phyloP scores from a whole-genome alignment of 2,888 invertebrate genomes.

The Watsonalla binaria region DNA sequence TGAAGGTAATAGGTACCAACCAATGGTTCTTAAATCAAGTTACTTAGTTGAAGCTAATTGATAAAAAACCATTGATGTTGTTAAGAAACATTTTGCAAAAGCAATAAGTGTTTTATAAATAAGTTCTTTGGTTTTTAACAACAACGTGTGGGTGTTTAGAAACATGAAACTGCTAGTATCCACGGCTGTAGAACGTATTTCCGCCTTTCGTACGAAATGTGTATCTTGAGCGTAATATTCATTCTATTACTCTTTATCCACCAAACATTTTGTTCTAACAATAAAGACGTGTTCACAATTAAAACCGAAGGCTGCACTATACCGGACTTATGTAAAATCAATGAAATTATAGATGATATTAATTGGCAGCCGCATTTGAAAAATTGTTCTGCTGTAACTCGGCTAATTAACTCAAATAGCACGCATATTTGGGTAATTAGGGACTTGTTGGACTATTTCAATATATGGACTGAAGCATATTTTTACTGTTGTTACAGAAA shows the following conservation, averaged over 20 bases:
- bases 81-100: no score
- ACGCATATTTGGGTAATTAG: conserved; percentile 31
- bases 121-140: background rate
- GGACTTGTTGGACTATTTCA: conserved; percentile 17
- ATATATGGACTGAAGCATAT: conserved; percentile 8
- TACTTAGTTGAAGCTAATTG: no score
- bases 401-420: conserved; percentile 23
- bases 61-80: no score
- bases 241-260: background rate
- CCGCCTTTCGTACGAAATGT: background rate
- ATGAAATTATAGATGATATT: conserved; percentile 15
- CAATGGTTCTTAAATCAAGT: no score
- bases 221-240: background rate
- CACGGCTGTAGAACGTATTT: background rate
- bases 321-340: conserved; percentile 18
- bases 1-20: no score
- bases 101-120: background rate
- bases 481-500: conserved; percentile 32
- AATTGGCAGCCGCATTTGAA: conserved; percentile 8
- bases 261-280: conserved; percentile 3
- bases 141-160: background rate
- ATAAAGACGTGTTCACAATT: conserved; percentile 20
- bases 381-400: conserved; percentile 17
- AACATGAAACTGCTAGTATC: background rate
- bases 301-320: conserved; percentile 32